Evolutionary conservation across 1,140 invertebrate species (phyloP).

Genomic region (Cydia amplana): DNA sequence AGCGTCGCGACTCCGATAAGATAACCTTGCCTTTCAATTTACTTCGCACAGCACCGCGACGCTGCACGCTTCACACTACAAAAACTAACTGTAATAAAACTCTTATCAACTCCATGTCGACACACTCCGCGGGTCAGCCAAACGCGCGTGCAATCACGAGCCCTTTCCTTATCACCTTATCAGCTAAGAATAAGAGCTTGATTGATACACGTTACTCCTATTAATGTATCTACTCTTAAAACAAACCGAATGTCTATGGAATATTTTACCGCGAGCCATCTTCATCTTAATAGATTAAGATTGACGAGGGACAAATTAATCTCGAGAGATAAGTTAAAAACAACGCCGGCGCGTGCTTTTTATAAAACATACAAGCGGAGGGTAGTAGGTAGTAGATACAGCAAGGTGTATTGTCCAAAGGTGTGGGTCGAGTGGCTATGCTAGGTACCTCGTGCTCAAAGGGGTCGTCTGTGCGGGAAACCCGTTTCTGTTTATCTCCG

Average conservation of each 20-base stretch:
- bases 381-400: conserved; percentile 14
- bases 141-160: background rate
- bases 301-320: conserved; percentile 30
- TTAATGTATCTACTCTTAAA: background rate
- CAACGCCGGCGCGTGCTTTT: conserved; percentile 25
- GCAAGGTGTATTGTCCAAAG: conserved; percentile 31
- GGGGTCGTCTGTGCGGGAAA: conserved; percentile 66
- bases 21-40: conserved; percentile 78
- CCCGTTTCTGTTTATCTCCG: conserved; percentile 74
- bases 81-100: conserved; percentile 49
- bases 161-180: conserved; percentile 20
- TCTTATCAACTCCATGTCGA: conserved; percentile 48
- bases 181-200: conserved; percentile 23
- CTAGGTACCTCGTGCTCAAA: conserved; percentile 72
- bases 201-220: conserved; percentile 8
- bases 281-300: conserved; percentile 24
- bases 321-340: conserved; percentile 5
- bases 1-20: conserved; percentile 65
- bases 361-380: conserved; percentile 5
- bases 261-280: background rate
- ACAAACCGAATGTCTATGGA: background rate
- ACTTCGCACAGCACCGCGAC: conserved; percentile 51
- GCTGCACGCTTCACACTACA: conserved; percentile 44
- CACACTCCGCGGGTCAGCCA: conserved; percentile 8
- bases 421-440: conserved; percentile 35